These are phyloP conservation scores for Psettodes erumei DNA, from an alignment of 2,113 vertebrate genomes.

Conservation along the genomic window DNA sequence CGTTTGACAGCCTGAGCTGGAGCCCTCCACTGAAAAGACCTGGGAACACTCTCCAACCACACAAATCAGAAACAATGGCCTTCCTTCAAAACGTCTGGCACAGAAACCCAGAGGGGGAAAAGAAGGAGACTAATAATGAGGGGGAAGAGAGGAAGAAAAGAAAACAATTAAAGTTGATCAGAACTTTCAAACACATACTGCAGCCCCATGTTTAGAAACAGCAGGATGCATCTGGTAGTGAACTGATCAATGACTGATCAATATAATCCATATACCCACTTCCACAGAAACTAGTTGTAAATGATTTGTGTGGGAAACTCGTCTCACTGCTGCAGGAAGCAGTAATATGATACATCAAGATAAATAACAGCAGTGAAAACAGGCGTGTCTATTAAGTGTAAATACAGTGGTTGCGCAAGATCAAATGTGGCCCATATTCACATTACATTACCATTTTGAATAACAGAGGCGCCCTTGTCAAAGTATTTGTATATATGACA, in stretches of 20 bases:
- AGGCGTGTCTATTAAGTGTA: not conserved
- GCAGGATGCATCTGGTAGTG: not conserved
- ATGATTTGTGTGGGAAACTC: not conserved
- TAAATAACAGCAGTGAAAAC: not conserved
- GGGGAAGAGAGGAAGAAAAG: not conserved
- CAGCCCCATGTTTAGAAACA: not conserved
- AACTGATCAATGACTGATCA: not conserved
- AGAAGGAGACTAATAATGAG: not conserved
- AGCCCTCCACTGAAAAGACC: constrained; percentile 18
- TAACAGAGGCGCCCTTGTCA: not conserved
- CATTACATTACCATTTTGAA: not conserved
- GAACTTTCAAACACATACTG: not conserved
- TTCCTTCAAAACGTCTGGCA: not conserved
- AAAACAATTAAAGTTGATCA: not conserved
- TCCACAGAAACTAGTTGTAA: not conserved
- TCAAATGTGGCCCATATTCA: not conserved
- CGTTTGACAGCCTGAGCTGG: constrained; percentile 9
- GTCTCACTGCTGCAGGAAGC: not conserved
- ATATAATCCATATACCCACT: not conserved
- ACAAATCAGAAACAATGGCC: constrained; percentile 13
- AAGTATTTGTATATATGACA: not conserved
- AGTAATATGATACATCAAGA: not conserved
- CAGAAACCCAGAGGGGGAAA: not conserved
- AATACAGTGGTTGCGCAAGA: not conserved
- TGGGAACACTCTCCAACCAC: constrained; percentile 6